A percentile compares a stretch with the other conserved stretches of the same genome.
Evolutionary conservation across 1,140 invertebrate species (phyloP).

Genomic region (Zaprionus lachaisei): DNA sequence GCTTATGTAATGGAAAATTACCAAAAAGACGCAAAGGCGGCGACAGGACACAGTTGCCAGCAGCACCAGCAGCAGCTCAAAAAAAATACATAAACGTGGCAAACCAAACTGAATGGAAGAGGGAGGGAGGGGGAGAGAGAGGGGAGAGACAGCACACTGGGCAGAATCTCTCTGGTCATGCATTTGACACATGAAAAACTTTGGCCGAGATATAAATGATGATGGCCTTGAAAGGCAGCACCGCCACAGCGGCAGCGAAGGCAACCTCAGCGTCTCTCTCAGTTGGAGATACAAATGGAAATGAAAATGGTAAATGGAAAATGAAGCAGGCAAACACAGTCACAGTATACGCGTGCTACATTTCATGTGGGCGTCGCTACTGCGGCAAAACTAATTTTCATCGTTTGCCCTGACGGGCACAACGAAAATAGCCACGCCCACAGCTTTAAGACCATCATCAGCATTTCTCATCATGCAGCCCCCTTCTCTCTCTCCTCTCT

Average conservation of each 20-base stretch:
- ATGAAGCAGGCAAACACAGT: constrained; percentile 5
- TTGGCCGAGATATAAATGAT: constrained; percentile 60
- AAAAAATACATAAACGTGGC: neutral
- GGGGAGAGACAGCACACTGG: constrained; percentile 9
- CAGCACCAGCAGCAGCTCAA: constrained; percentile 20
- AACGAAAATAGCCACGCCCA: constrained; percentile 54
- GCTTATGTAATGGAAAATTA: constrained; percentile 73
- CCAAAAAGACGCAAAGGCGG: constrained; percentile 25
- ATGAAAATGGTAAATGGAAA: constrained; percentile 26
- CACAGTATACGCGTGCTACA: neutral
- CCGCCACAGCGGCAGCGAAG: constrained; percentile 1
- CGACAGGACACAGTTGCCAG: constrained; percentile 15
- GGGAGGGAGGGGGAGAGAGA: neutral
- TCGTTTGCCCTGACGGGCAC: constrained; percentile 26
- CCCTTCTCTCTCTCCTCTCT: too few species aligned
- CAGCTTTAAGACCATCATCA: constrained; percentile 70
- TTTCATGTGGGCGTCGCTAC: constrained; percentile 35
- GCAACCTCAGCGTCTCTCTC: neutral
- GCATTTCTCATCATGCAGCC: constrained; percentile 56
- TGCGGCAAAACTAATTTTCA: constrained; percentile 44
- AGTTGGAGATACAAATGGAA: constrained; percentile 28
- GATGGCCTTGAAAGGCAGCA: constrained; percentile 60
- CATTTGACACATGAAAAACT: constrained; percentile 78
- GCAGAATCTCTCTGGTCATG: constrained; percentile 51
- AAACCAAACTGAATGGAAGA: neutral